Base-by-base conservation (phyloP, 2,888 invertebrate species). In the Stenichneumon culpator region DNA sequence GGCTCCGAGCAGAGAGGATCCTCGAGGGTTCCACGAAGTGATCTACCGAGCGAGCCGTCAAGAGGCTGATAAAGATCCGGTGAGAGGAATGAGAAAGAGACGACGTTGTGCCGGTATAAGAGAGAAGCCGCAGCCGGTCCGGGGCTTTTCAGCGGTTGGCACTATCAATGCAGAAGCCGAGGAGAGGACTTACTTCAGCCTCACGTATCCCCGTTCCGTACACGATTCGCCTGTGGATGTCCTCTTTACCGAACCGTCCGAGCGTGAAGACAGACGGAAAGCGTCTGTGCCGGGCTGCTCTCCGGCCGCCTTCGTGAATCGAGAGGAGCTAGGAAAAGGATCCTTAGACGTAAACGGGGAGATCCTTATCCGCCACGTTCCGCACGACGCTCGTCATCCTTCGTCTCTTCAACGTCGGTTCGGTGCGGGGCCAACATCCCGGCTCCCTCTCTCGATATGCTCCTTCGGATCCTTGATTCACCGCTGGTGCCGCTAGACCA, bases 321-420 rank as follows among this genome's bases (percentile, higher is more conserved):
- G 52, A 52, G 63, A 65, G 63, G 32, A 79, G 73, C 79, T 68
- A 69, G 60, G n/a, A 79, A 44, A 80, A 77, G 77, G 67, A 84
- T 84, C 72, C 77, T 80, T 68, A 28, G 74, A 70, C 75, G 25
- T 60, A 47, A 60, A 65, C 28, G 57, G 73, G 63, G 80, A 67
- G 81, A 86, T 86, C 70, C 77, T 86, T 86, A 84, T 86, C 84
- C 84, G 44, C 69, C 84, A 82, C 82, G 86, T 84, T 82, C 82
- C 63, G 63, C 79, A 77, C 79, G 80, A 82, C 60, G 79, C 79
- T 83, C 79, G 78, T 83, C 70, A 83, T 83, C 74, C 75, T 39
- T 65, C 54, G 47, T 39, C 69, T 22, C 36, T 52, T 9, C 39
- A 39, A 39, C 65, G 25, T 16, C 22, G 6, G 19, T 69, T 50